Evolutionary conservation across 2,888 invertebrate genomes (phyloP), one percentile per base, ranked within the genome.

Genomic region (Deilephila elpenor): DNA sequence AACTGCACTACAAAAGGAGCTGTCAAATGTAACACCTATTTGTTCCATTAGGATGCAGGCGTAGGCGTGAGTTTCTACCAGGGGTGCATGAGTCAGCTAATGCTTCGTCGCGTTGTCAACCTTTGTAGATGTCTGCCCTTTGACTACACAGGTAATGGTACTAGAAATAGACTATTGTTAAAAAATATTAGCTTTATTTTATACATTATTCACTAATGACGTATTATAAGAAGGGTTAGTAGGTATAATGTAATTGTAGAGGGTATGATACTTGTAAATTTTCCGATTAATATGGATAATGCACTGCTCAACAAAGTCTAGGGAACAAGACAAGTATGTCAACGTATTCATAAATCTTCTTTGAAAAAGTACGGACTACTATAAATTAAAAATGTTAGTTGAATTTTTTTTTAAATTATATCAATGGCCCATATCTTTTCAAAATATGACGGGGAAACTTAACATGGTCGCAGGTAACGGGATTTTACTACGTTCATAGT

Each of bases 61-160:
- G 73, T 75, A 0, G 82, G 82, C 0, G 82, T 82, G 0, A 83
- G 80, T 17, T 91, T 87, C 19, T 91, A 91, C 73, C 86, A 90
- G 75, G 89, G 85, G 0, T 93, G 93, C 71, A 81, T 92, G 77
- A 83, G 86, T 1, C 80, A 81, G 3, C 77, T 85, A 5, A 85
- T 93, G 2, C 75, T 92, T 73, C 82, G 79, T 29, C 83, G 81
- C 78, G 87, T 90, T 0, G 88, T 88, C 0, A 79, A 83, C 0
- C 76, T 78, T 17, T 93, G 93, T 75, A 84, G 83, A 53, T 93
- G 93, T 76, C 67, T 93, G 61, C 93, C 93, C 0, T 93, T 91
- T 75, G 80, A 86, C 51, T 89, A 84, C 64, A 83, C 83, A 20
- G 81, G 93, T 93, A 78, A 86, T 61, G 61, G 59, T 60, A 51